These are phyloP conservation scores for Poicephalus gulielmi DNA, from an alignment of 2,113 vertebrate genomes.

Conservation along the genomic window DNA sequence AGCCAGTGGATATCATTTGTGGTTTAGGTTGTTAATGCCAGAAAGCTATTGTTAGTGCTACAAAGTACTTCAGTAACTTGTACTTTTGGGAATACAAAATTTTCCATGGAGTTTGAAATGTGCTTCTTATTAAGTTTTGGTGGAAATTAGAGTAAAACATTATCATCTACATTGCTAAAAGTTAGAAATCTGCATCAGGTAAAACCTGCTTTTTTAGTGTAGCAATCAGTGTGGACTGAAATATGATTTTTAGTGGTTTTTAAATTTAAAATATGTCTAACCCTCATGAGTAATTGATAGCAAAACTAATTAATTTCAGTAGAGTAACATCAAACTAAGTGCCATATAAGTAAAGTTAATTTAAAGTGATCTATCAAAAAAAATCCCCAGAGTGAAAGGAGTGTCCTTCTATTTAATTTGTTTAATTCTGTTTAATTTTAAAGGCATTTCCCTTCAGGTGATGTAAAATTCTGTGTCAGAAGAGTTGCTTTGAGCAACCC, in stretches of 20 bases:
- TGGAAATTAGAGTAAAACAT: background rate
- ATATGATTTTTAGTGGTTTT: background rate
- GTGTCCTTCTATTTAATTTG: background rate
- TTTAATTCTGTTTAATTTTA: background rate
- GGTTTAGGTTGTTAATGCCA: background rate
- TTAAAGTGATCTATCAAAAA: background rate
- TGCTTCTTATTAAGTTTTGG: background rate
- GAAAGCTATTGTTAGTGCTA: background rate
- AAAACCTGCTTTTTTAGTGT: background rate
- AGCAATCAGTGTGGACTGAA: background rate
- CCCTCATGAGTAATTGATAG: background rate
- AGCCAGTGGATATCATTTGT: background rate
- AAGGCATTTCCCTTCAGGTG: background rate
- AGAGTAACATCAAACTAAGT: background rate
- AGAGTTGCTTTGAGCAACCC: background rate
- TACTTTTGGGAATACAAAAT: background rate
- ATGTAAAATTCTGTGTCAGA: background rate
- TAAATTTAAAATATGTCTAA: background rate
- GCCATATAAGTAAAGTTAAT: background rate
- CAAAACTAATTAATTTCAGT: background rate
- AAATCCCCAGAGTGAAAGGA: background rate
- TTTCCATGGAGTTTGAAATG: background rate
- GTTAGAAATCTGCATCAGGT: background rate
- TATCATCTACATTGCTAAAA: background rate
- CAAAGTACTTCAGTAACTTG: background rate